These are phyloP conservation scores for Simalia tracyae DNA, from an alignment of 2,797 vertebrate genomes.

Conservation along the genomic window DNA sequence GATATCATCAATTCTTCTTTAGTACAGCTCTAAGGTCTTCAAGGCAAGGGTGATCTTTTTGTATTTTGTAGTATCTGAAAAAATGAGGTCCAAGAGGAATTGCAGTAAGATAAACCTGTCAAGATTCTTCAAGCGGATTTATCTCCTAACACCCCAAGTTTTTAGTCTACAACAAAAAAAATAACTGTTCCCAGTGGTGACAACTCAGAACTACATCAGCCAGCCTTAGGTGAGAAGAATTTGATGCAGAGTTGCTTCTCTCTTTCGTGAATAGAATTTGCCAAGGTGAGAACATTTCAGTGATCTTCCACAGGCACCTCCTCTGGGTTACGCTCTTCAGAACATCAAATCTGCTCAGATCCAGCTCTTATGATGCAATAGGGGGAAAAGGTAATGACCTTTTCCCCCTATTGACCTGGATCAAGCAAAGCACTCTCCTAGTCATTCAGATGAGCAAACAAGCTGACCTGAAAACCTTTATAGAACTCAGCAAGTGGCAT, in stretches of 20 bases:
- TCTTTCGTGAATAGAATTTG: constrained; percentile 1
- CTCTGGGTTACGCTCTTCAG: background rate
- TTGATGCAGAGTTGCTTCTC: background rate
- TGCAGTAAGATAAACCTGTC: constrained; percentile 17
- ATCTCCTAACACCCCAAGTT: constrained; percentile 12
- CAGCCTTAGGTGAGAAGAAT: constrained; percentile 15
- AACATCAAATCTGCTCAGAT: background rate
- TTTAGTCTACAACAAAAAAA: background rate
- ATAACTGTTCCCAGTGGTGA: background rate
- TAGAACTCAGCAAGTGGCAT: background rate
- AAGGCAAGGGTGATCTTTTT: background rate
- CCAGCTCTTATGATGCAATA: background rate
- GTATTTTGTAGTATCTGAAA: constrained; percentile 1
- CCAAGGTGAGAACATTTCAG: constrained; percentile 4
- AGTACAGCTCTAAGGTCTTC: background rate
- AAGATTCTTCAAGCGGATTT: background rate
- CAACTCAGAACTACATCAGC: background rate
- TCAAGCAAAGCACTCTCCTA: background rate
- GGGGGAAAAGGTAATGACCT: background rate
- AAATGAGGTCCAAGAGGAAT: background rate
- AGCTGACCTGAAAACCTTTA: background rate
- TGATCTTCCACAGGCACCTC: background rate
- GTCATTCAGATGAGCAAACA: background rate
- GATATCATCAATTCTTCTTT: background rate
- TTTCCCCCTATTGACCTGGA: background rate